Evolutionary conservation across 1,140 invertebrate genomes (phyloP).

Genomic region (Neodiprion fabricii): DNA sequence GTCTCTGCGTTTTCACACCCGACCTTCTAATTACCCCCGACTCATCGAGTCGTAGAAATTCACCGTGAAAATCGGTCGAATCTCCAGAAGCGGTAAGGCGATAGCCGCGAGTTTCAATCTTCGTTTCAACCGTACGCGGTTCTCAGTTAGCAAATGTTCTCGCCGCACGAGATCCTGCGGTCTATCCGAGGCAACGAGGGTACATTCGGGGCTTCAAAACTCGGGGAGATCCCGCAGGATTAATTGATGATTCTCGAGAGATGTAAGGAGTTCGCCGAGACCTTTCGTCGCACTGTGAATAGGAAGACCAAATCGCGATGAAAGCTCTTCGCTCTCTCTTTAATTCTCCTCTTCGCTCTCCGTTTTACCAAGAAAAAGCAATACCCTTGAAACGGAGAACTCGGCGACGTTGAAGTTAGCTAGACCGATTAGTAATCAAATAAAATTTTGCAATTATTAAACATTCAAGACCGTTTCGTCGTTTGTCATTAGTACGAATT

Average conservation of each 20-base stretch:
- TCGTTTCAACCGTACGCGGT: neutral
- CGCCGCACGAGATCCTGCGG: neutral
- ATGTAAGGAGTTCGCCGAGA: neutral
- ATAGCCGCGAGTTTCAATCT: neutral
- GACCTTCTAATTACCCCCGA: neutral
- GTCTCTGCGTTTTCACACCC: too few species aligned
- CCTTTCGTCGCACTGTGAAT: neutral
- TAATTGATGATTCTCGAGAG: neutral
- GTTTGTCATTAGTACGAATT: too few species aligned
- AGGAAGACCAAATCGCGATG: too few species aligned
- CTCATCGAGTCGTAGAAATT: neutral
- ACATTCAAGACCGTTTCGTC: too few species aligned
- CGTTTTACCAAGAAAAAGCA: too few species aligned
- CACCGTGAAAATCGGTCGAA: neutral
- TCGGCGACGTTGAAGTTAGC: too few species aligned
- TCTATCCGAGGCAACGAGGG: neutral
- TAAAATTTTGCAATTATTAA: too few species aligned
- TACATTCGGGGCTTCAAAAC: neutral
- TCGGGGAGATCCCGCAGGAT: neutral
- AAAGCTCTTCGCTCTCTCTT: too few species aligned
- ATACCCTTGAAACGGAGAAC: too few species aligned
- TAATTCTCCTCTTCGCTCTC: too few species aligned
- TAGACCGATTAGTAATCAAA: too few species aligned
- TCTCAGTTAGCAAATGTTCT: neutral
- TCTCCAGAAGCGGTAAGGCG: neutral